Base-by-base conservation (phyloP, 2,797 vertebrate species). In the Trachurus trachurus region DNA sequence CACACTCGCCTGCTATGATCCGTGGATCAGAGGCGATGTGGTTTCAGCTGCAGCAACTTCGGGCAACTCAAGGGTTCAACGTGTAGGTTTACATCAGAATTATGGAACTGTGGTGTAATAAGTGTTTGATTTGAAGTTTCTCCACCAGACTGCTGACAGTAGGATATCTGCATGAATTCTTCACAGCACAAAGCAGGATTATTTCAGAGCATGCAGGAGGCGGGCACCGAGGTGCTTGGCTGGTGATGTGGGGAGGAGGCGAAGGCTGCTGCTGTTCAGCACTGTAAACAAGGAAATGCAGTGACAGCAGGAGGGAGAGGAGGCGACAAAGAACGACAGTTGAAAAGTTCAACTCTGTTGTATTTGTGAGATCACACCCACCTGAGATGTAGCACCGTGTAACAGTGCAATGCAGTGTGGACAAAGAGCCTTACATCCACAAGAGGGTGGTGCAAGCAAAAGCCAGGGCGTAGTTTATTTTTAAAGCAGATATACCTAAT, bases 1-100 rank as follows among this genome's bases (percentile, higher is more conserved):
- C 82, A 80, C 71, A 63, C 71, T 72, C 4, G 37, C 53, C 66
- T 29, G 26, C 74, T 68, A n/a, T 77, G 76, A 88, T 78, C 77
- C 4, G 9, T 17, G 58, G 59, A 71, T 81, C 50, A 71, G 75
- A 61, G 66, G 67, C 4, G 2, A 47, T 42, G 56, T 61, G 56
- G 56, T 53, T 71, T 76, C 69, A 53, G 37, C 39, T 56, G 54
- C 37, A 34, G 60, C 70, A 53, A 68, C 56, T 65, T 15, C 2
- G n/a, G 76, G 66, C 49, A 29, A 21, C 47, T 34, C 12, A 19
- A 66, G 50, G 10, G 47, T 34, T 31, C 26, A 21, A 22, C 40
- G 9, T 31, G 56, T 21, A 8, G 5, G 11, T 57, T 34, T 47
- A 60, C 49, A 40, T 66, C 3, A 21, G 47, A 62, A 31, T 53